Base-by-base conservation (phyloP, 2,888 invertebrate genomes). In the Galerucella nymphaeae region DNA sequence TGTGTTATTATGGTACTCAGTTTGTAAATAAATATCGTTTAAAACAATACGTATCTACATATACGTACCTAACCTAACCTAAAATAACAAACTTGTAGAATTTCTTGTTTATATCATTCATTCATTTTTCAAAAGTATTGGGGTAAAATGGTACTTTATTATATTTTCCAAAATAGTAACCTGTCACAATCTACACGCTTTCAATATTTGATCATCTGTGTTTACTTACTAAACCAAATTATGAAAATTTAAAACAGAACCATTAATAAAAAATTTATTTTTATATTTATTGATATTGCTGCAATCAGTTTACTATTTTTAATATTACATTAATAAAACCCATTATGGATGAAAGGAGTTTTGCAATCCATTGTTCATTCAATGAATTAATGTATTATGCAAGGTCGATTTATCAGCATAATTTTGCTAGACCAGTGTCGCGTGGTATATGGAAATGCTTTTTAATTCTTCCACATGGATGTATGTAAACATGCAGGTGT, bases 401-500 rank as follows among this genome's bases (percentile, higher is more conserved):
- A 53, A 53, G 53, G 53, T 53, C 53, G 18, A 16, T 53, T 14
- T 14, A 5, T 50, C 50, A 50, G 14, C 50, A 50, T 50, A 50
- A 50, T 16, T 50, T 50, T 6, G 8, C 50, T 50, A 45, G 14
- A 50, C 50, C 50, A 14, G n/a, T 50, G 14, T 50, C 42, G 42
- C 13, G 13, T 45, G 42, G 42, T 45, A 13, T 13, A 45, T 45
- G 42, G 42, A 45, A 45, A 11, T 45, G 42, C 42, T 48, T 48
- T n/a, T n/a, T 48, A 48, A 48, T 48, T 48, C 2, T 53, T 53
- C 53, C 53, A 53, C 53, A 18, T 53, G 18, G 53, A 53, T 53
- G 53, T 53, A 53, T 53, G 53, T 53, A 53, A 53, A 53, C 18
- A 53, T 53, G 53, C 53, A 53, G 53, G 53, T 53, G 18, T 10